Conservation (phyloP, 2,888 invertebrate species). For the Calephelis perditalis region DNA sequence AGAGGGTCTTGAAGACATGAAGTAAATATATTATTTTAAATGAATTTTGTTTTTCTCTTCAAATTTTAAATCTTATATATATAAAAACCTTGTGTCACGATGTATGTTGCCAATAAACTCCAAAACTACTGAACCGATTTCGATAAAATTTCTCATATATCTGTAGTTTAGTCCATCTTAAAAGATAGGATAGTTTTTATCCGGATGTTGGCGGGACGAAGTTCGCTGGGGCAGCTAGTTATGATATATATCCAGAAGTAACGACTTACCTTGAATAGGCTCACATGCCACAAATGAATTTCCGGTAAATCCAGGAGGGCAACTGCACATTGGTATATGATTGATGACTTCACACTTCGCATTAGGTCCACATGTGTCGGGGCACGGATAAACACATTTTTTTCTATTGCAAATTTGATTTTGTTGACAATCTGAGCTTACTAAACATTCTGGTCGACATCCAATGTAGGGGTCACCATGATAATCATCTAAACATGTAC, state of each 20-base stretch:
- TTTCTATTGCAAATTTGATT: slow-evolving; percentile 83
- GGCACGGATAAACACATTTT: slow-evolving; percentile 88
- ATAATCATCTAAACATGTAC: slow-evolving; percentile 85
- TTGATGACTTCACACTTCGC: slow-evolving; percentile 87
- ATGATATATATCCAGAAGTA: background rate
- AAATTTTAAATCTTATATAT: too few species aligned
- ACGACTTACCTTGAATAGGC: slow-evolving; percentile 65
- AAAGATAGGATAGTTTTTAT: too few species aligned
- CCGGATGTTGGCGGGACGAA: too few species aligned
- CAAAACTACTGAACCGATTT: too few species aligned
- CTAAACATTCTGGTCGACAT: slow-evolving; percentile 89
- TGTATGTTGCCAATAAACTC: too few species aligned
- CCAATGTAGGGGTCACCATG: slow-evolving; percentile 87
- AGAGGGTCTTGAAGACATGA: too few species aligned
- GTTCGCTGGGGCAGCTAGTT: too few species aligned
- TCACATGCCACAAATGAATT: slow-evolving; percentile 86
- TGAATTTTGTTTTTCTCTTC: too few species aligned
- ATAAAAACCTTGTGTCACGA: too few species aligned
- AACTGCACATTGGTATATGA: slow-evolving; percentile 87
- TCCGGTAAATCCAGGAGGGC: slow-evolving; percentile 83
- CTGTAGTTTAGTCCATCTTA: too few species aligned
- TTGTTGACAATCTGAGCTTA: slow-evolving; percentile 84
- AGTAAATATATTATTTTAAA: too few species aligned
- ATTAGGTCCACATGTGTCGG: slow-evolving; percentile 86
- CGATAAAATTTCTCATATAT: too few species aligned